These are phyloP conservation scores for Xanthorhoe designata DNA, from an alignment of 2,888 invertebrate species.

Conservation along the genomic window DNA sequence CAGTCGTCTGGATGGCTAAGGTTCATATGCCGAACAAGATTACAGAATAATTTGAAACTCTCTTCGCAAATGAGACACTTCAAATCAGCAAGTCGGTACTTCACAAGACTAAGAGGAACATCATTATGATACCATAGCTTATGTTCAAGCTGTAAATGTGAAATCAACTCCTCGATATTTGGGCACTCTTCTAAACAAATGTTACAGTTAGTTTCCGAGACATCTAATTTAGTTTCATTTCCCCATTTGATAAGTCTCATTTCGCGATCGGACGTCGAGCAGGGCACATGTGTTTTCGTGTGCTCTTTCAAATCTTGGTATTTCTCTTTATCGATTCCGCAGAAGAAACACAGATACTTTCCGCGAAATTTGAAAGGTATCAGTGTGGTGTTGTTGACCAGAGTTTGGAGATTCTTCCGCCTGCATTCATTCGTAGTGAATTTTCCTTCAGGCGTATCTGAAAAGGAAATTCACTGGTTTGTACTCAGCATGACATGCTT, in stretches of 20 bases:
- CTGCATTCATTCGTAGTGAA: constrained; percentile 51
- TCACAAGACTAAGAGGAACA: constrained; percentile 55
- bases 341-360: constrained; percentile 74
- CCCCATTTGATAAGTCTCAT: constrained; percentile 63
- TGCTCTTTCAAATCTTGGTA: constrained; percentile 61
- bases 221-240: constrained; percentile 71
- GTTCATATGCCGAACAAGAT: constrained; percentile 68
- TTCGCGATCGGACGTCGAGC: constrained; percentile 59
- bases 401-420: constrained; percentile 62
- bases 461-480: constrained; percentile 62
- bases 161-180: constrained; percentile 42
- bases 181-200: constrained; percentile 55
- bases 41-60: constrained; percentile 56
- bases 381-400: constrained; percentile 75
- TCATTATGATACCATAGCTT: constrained; percentile 58
- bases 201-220: constrained; percentile 66
- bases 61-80: constrained; percentile 66
- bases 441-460: constrained; percentile 66
- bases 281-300: constrained; percentile 63
- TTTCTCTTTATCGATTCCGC: constrained; percentile 60
- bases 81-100: constrained; percentile 64
- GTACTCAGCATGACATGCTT: constrained; percentile 14
- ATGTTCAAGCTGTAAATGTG: constrained; percentile 63
- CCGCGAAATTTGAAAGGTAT: constrained; percentile 77
- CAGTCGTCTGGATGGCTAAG: constrained; percentile 59